These are phyloP conservation scores for Scaptodrosophila latifasciaeformis DNA, from an alignment of 2,888 invertebrate genomes.

Conservation along the genomic window DNA sequence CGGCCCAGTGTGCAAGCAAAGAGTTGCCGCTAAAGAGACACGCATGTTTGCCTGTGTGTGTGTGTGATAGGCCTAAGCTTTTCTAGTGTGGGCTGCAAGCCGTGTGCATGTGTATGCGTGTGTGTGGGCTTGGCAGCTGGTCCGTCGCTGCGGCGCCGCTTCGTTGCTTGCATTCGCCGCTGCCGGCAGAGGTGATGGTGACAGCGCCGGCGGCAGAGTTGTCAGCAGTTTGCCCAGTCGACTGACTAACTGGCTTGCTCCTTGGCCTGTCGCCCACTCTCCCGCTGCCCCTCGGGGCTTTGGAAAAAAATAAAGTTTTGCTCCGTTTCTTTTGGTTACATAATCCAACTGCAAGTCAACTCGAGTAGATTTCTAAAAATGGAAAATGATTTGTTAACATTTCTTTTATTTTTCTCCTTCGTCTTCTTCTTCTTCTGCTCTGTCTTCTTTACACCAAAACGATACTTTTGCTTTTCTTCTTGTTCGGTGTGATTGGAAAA, in stretches of 20 bases:
- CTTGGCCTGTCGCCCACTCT: too few species aligned
- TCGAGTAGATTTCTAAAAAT: slow-evolving; percentile 59
- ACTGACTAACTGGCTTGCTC: slow-evolving; percentile 22
- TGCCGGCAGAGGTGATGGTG: not conserved
- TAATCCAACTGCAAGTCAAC: slow-evolving; percentile 46
- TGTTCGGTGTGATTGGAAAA: slow-evolving; percentile 15
- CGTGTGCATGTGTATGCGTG: not conserved
- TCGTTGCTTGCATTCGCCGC: too few species aligned
- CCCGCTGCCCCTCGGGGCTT: too few species aligned
- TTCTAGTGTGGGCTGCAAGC: too few species aligned
- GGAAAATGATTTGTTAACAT: slow-evolving; percentile 54
- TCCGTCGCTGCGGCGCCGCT: too few species aligned
- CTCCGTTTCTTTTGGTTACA: slow-evolving; percentile 34
- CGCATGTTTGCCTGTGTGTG: too few species aligned
- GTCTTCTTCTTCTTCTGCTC: too few species aligned
- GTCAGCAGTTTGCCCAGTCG: slow-evolving; percentile 37
- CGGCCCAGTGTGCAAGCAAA: too few species aligned
- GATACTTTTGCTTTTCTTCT: slow-evolving; percentile 29
- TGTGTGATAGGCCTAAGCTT: too few species aligned
- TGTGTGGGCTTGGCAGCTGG: too few species aligned
- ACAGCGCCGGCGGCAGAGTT: too few species aligned
- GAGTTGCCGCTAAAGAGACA: too few species aligned
- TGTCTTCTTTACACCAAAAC: not conserved
- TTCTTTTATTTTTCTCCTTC: slow-evolving; percentile 25
- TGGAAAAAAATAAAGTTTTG: not conserved